Base-by-base conservation (phyloP, 1,140 invertebrate species). In the Cherax destructor region DNA sequence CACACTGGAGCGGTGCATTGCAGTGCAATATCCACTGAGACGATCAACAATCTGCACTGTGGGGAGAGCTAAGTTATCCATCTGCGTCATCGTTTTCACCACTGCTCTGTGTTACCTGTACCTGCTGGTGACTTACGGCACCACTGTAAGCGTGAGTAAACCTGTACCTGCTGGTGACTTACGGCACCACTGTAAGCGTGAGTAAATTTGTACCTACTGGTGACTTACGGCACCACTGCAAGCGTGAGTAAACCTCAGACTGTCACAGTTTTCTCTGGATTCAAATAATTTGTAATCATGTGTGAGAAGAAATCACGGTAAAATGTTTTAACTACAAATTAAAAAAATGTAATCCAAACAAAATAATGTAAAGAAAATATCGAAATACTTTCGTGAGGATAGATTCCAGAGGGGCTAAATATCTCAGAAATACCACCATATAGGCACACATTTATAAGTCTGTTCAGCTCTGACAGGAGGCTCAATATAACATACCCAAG, bases 11-110 rank as follows among this genome's bases (percentile, higher is more conserved):
- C 72, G 89, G 47, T 91, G 89, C 76, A 79, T 91, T 0, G 89
- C 89, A 4, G 89, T 91, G 10, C 83, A 79, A 41, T 91, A 85
- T n/a, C 89, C 89, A 5, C 83, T 91, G 74, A 47, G 16, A 69
- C 52, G 89, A 10, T 49, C 72, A 21, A 59, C 74, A 1, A 50
- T 91, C 24, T 91, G 89, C 24, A 91, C 89, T 0, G 89, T 85
- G 47, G 74, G 89, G 0, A 74, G 89, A 16, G 89, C 89, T 24
- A 91, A 91, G 56, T 24, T 50, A 6, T n/a, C 77, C 59, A 91
- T 85, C 11, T 41, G 47, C 5, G 50, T 65, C 9, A 52, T 91
- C n/a, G 49, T 65, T 10, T 9, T 91, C 4, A 10, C 69, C 9
- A 80, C 74, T 41, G 3, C 65, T 0, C 7, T 72, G 1, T 16